phyloP scores from a whole-genome alignment of 2,888 invertebrate genomes.

The Dione vanillae region DNA sequence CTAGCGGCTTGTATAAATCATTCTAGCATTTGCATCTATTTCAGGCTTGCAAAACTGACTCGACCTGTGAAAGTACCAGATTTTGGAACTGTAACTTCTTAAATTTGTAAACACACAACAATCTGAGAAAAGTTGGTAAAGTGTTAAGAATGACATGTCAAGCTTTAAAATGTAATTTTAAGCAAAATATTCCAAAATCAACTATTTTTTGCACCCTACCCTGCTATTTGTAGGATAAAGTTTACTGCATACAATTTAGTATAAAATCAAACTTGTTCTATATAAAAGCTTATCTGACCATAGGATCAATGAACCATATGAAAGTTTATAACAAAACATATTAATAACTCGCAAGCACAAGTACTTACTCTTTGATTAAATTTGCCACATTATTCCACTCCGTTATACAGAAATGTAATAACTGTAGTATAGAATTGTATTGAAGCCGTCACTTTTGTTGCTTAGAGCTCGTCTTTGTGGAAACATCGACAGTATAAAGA shows the following conservation, averaged over 20 bases:
- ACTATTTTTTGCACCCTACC: too few species aligned
- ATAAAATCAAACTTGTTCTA: too few species aligned
- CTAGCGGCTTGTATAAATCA: conserved; percentile 30
- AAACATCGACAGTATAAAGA: conserved; percentile 46
- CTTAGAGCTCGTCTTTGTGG: conserved; percentile 44
- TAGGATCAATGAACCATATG: too few species aligned
- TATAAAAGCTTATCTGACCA: too few species aligned
- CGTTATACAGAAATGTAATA: conserved; percentile 66
- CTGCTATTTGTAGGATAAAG: not conserved
- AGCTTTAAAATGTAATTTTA: too few species aligned
- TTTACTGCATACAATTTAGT: too few species aligned
- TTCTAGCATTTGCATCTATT: conserved; percentile 5
- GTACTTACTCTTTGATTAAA: conserved; percentile 52
- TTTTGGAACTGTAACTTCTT: not conserved
- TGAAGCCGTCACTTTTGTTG: conserved; percentile 53
- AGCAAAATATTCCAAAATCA: too few species aligned
- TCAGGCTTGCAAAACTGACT: conserved; percentile 8
- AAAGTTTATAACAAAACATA: conserved; percentile 19
- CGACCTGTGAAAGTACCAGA: not conserved
- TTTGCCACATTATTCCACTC: conserved; percentile 53
- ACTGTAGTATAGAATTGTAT: conserved; percentile 54
- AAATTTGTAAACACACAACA: too few species aligned
- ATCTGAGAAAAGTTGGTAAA: too few species aligned
- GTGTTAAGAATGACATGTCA: too few species aligned
- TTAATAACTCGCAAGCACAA: conserved; percentile 47